phyloP scores from a whole-genome alignment of 1,140 invertebrate species.

The Drosophila sp. region DNA sequence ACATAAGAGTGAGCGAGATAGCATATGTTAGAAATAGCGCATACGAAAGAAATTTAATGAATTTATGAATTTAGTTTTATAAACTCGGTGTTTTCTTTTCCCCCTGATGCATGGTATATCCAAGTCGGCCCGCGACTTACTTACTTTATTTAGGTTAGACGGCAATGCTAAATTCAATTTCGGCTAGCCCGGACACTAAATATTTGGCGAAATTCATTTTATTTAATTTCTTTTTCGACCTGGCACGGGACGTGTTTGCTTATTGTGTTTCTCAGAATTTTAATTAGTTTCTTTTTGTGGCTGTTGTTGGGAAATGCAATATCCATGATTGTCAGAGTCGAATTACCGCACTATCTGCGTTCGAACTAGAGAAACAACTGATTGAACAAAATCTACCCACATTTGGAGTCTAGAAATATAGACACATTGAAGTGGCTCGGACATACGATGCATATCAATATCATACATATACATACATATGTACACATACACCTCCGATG shows the following conservation, averaged over 20 bases:
- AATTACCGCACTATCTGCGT: background rate
- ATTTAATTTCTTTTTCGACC: slow-evolving; percentile 13
- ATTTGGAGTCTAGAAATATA: too few relatives aligned
- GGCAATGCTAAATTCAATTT: slow-evolving; percentile 20
- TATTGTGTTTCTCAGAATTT: slow-evolving; percentile 14
- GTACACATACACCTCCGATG: too few relatives aligned
- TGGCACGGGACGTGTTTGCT: slow-evolving; percentile 4
- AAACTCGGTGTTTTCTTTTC: too few relatives aligned
- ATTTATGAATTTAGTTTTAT: too few relatives aligned
- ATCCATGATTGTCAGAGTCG: background rate
- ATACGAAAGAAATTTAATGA: too few relatives aligned
- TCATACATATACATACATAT: too few relatives aligned
- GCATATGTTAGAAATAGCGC: too few relatives aligned
- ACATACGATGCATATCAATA: too few relatives aligned
- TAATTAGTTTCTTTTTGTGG: slow-evolving; percentile 20
- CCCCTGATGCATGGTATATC: too few relatives aligned
- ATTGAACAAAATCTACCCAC: background rate
- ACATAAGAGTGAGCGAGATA: too few relatives aligned
- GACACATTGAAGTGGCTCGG: slow-evolving; percentile 27
- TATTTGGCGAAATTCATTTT: slow-evolving; percentile 21
- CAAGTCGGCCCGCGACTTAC: too few relatives aligned
- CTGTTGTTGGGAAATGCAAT: slow-evolving; percentile 1
- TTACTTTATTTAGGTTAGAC: background rate
- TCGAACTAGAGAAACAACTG: background rate
- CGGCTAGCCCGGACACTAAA: slow-evolving; percentile 8